Evolutionary conservation across 1,140 invertebrate genomes (phyloP).

Genomic region (Dendroctonus ponderosae): DNA sequence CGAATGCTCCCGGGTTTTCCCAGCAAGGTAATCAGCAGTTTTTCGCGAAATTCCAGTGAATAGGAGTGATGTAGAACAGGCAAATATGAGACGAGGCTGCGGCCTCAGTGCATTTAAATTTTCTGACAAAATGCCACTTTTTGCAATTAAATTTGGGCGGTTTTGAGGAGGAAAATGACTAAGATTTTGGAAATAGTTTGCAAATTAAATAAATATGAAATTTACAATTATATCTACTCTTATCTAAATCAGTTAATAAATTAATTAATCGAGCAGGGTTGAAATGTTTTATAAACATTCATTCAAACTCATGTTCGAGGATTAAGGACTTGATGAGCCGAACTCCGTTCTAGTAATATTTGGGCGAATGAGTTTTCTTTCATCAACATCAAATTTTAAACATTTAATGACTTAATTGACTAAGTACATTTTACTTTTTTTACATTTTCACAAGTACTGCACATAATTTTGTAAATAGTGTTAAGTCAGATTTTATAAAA

Average conservation of each 20-base stretch:
- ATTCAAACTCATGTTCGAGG: neutral
- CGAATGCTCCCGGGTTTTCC: slow-evolving; percentile 18
- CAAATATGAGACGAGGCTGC: neutral
- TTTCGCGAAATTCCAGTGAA: slow-evolving; percentile 42
- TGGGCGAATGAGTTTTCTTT: neutral
- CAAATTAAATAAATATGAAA: neutral
- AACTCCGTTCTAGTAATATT: neutral
- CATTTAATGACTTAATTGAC: neutral
- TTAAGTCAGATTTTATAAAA: slow-evolving; percentile 25
- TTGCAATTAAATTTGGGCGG: too few relatives aligned
- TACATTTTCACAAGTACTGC: slow-evolving; percentile 10
- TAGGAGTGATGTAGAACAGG: too few relatives aligned
- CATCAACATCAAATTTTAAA: neutral
- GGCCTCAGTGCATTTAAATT: neutral
- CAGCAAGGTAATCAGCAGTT: slow-evolving; percentile 37
- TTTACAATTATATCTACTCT: neutral
- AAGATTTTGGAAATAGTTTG: too few relatives aligned
- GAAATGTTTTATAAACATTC: neutral
- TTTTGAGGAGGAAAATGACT: neutral
- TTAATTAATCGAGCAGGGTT: neutral
- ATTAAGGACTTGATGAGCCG: neutral
- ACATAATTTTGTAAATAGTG: slow-evolving; percentile 31
- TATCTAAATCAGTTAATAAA: neutral
- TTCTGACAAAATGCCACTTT: too few relatives aligned
- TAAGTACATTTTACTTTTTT: slow-evolving; percentile 3